Percentiles rank a stretch among this genome's conserved stretches.
Evolutionary conservation across 2,113 vertebrate species (phyloP).

Genomic region (Toxotes chatareus): DNA sequence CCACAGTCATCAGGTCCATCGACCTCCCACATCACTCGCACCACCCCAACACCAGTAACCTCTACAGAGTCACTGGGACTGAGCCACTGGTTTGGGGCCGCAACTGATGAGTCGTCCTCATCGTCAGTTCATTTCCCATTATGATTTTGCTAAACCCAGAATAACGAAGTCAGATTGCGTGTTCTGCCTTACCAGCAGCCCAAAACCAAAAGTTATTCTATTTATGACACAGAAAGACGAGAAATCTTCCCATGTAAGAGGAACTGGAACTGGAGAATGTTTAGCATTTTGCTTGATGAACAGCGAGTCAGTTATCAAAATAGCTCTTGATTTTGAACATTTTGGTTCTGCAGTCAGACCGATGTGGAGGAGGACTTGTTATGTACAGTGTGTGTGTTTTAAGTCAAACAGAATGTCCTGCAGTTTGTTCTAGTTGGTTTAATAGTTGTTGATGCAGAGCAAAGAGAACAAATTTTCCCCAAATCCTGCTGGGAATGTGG

Average conservation of each 20-base stretch:
- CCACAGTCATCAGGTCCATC: slow-evolving; percentile 13
- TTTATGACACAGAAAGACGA: slow-evolving; percentile 33
- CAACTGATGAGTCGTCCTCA: neutral
- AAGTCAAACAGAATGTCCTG: neutral
- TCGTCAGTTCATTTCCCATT: too few species aligned
- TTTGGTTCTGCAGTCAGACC: neutral
- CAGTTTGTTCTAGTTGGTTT: neutral
- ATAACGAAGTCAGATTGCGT: too few species aligned
- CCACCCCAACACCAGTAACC: neutral
- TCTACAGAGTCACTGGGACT: too few species aligned
- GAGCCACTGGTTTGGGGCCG: too few species aligned
- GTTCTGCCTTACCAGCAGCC: neutral
- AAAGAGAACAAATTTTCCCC: neutral
- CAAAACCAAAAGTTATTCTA: neutral
- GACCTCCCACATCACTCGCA: neutral
- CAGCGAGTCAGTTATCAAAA: neutral
- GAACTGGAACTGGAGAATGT: slow-evolving; percentile 5
- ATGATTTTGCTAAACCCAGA: too few species aligned
- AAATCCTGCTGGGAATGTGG: slow-evolving; percentile 23
- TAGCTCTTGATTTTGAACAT: neutral
- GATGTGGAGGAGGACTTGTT: neutral
- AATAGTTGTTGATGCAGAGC: neutral
- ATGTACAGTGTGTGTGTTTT: neutral
- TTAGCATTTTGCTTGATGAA: neutral
- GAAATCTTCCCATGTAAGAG: slow-evolving; percentile 52